Base-by-base conservation (phyloP, 2,113 vertebrate species). In the Aythya baeri region DNA sequence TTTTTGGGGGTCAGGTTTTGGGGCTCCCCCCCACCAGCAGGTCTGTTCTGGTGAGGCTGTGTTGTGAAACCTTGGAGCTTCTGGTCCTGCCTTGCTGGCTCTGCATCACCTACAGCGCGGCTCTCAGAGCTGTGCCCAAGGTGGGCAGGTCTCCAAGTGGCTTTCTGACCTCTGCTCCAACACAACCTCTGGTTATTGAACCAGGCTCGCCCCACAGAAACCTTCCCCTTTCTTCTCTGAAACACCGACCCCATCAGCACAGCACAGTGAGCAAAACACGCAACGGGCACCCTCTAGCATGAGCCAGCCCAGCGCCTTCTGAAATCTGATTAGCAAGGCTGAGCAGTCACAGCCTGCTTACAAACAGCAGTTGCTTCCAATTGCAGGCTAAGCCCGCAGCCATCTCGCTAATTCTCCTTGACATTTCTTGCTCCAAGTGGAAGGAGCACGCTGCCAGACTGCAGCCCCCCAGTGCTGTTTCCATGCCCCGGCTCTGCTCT, bases 391-490 rank as follows among this genome's bases (percentile, higher is more conserved):
- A 74, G 62, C 15, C 88, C 76, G 44, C 80, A 84, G 80, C 2
- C 90, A 70, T 62, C 65, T 84, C 68, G 4, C 86, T 92, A 72
- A 91, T 73, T 66, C 80, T 79, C 74, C 74, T 34, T 63, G 92
- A 76, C 90, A 9, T 36, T 11, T 27, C 62, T 61, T 31, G 83
- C 86, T 88, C 52, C 1, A 3, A n/a, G 84, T 17, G 59, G 75
- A 72, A 44, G 38, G 29, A 3, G 0, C 0, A 4, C 2, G 1
- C 7, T 44, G 46, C 11, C 68, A 52, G 79, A 41, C 0, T 36
- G 32, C 59, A 34, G 26, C 10, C 55, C 89, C 75, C 49, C 68
- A 2, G 21, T 2, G 5, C 4, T 13, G 66, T 76, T 68, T 34
- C 57, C 57, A 34, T 54, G 68, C 46, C 58, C 79, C 32, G 5